Evolutionary conservation across 1,140 invertebrate genomes (phyloP), one percentile per base, ranked within the genome.

Genomic region (Solenopsis invicta): DNA sequence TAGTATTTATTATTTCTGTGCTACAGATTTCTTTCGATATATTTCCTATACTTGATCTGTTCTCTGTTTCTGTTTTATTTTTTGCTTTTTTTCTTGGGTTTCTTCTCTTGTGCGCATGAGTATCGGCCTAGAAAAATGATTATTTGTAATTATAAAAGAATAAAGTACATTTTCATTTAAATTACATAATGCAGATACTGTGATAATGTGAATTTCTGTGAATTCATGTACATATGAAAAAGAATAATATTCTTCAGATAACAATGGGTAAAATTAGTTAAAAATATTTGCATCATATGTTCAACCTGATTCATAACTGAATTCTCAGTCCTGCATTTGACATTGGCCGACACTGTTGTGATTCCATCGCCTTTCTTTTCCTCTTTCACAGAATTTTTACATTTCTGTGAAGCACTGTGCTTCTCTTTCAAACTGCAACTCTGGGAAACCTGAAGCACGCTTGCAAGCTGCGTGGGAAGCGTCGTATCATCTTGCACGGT

Each of bases 261-360:
- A 52, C 29, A 29, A 41, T 1, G 12, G 12, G 61, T 21, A 61
- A 77, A 10, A 59, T 75, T 75, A 78, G 21, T n/a, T n/a, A 54
- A 1, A 67, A 37, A 54, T 13, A 41, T 56, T 54, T 81, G 10
- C 4, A 9, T n/a, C 41, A 29, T 10, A 74, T 74, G 6, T 21
- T 21, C 16, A 77, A 77, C 77, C 77, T 69, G 64, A 69, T 50
- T 37, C 12, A 0, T 67, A 52, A 71, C 61, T 52, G 37, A 67
- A 81, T 45, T 56, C 1, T 81, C 21, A 24, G 18, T 56, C 10
- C 16, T 71, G 5, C 8, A 24, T 29, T 56, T 8, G 10, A 45
- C 4, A 2, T 56, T 21, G n/a, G n/a, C 16, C 18, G 64, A 29
- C 1, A n/a, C 34, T 12, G 0, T 37, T 12, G 2, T 13, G 10